Percentiles rank a stretch among this genome's conserved stretches.
Conservation (phyloP, 2,888 invertebrate species). For the Drosophila rellima region DNA sequence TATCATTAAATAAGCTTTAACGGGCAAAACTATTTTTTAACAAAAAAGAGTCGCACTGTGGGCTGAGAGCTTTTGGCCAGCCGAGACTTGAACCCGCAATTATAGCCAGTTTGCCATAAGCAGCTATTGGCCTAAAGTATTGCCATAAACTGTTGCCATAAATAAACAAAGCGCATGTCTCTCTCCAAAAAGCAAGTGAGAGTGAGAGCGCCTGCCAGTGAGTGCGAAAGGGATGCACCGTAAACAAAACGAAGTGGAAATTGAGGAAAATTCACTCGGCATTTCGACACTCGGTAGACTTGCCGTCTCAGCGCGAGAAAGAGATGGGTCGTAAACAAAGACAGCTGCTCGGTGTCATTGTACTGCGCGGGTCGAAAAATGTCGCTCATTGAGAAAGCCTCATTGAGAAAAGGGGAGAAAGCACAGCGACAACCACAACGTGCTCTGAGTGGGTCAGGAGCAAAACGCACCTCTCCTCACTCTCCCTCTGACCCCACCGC, state of each 20-base stretch:
- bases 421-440: constrained; percentile 31
- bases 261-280: constrained; percentile 13
- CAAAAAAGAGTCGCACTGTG: constrained; percentile 12
- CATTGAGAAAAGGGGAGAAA: constrained; percentile 22
- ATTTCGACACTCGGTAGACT: constrained; percentile 28
- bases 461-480: constrained; percentile 40
- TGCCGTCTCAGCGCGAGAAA: constrained; percentile 72
- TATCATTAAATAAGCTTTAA: too few relatives aligned
- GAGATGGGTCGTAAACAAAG: constrained; percentile 84
- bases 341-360: constrained; percentile 81
- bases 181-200: constrained; percentile 14
- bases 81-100: constrained; percentile 35
- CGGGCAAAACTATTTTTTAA: too few relatives aligned
- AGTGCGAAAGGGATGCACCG: constrained; percentile 75
- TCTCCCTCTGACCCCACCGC: not conserved
- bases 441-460: constrained; percentile 83
- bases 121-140: not conserved
- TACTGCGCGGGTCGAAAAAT: constrained; percentile 56
- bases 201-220: not conserved
- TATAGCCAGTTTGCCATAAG: constrained; percentile 35
- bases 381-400: constrained; percentile 46
- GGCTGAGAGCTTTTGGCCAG: constrained; percentile 28
- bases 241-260: constrained; percentile 74
- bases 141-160: constrained; percentile 51
- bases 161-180: constrained; percentile 50